phyloP scores from a whole-genome alignment of 2,113 vertebrate genomes.

The Oncorhynchus gorbuscha region DNA sequence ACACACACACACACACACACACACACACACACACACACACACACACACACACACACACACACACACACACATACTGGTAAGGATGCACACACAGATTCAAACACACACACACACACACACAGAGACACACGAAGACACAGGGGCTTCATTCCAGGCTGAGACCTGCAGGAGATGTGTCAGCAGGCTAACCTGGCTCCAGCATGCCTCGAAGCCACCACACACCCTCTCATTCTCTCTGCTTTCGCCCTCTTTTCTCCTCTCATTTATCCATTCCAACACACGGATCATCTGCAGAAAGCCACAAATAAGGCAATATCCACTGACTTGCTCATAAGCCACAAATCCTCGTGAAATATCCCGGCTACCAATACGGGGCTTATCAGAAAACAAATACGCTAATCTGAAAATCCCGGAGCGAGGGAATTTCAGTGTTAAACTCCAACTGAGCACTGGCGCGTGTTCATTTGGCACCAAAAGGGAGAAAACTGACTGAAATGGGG shows the following conservation, averaged over 20 bases:
- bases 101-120: too few species aligned
- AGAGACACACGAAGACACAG: neutral
- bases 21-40: too few species aligned
- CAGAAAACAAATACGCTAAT: conserved; percentile 53
- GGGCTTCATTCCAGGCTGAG: conserved; percentile 43
- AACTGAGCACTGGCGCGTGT: too few species aligned
- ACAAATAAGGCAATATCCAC: conserved; percentile 34
- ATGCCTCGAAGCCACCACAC: too few species aligned
- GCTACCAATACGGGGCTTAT: conserved; percentile 28
- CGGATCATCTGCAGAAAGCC: conserved; percentile 46
- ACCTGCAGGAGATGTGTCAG: conserved; percentile 48
- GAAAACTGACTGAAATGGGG: too few species aligned
- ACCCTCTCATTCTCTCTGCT: too few species aligned
- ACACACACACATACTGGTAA: too few species aligned
- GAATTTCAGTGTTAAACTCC: conserved; percentile 27
- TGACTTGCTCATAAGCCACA: conserved; percentile 28
- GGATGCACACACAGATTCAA: too few species aligned
- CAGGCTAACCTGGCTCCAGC: conserved; percentile 47
- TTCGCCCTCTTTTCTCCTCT: neutral
- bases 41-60: too few species aligned
- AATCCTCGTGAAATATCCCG: conserved; percentile 40
- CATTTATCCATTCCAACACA: conserved; percentile 49
- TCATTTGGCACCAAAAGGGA: too few species aligned
- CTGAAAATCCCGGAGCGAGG: conserved; percentile 24
- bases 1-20: too few species aligned